Conservation (phyloP, 1,140 invertebrate species). For the Trichonephila inaurata region DNA sequence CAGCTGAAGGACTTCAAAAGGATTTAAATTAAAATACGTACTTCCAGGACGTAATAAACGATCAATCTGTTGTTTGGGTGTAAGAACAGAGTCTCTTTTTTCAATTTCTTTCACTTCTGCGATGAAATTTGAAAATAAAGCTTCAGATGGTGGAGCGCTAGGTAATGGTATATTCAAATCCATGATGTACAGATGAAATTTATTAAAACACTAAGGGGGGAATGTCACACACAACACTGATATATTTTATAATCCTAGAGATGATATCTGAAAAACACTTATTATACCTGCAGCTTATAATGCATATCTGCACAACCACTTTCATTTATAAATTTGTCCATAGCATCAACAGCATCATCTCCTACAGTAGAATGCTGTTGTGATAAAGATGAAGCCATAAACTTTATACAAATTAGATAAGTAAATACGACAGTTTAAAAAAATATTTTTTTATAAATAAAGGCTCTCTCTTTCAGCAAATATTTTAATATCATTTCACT, state of each 20-base stretch:
- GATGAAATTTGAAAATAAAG: conserved; percentile 69
- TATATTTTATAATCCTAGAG: neutral
- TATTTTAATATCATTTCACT: too few species aligned
- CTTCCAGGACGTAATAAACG: conserved; percentile 94
- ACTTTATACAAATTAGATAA: neutral
- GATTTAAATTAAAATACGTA: conserved; percentile 98
- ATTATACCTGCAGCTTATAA: conserved; percentile 74
- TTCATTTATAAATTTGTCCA: conserved; percentile 68
- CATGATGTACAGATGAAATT: conserved; percentile 24
- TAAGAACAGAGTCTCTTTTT: conserved; percentile 93
- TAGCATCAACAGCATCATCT: conserved; percentile 38
- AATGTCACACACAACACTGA: neutral
- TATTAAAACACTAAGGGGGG: neutral
- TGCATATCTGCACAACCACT: conserved; percentile 70
- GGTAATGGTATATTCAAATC: conserved; percentile 69
- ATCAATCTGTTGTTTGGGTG: conserved; percentile 97
- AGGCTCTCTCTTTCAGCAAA: neutral
- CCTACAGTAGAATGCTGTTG: neutral
- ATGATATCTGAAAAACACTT: conserved; percentile 26
- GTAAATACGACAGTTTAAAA: neutral
- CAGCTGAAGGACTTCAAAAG: conserved; percentile 96
- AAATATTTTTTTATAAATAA: neutral
- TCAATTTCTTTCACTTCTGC: conserved; percentile 96
- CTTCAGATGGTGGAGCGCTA: conserved; percentile 35
- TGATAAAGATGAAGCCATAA: conserved; percentile 45